Evolutionary conservation across 2,797 vertebrate genomes (phyloP).

Genomic region (Pteropus rufus): DNA sequence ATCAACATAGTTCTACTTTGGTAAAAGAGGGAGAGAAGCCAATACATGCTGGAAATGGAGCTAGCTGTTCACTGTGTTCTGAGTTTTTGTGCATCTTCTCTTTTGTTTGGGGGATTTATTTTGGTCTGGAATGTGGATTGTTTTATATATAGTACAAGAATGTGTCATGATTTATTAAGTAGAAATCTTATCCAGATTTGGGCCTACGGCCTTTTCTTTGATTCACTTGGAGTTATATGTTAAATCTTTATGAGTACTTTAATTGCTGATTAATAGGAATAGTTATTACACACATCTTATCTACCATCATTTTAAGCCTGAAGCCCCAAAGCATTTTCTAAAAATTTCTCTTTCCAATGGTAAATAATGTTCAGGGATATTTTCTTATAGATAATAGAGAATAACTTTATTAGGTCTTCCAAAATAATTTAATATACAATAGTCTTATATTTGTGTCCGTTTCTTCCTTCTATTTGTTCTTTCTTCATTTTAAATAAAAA

Average conservation of each 20-base stretch:
- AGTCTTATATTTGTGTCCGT: background rate
- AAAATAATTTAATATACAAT: background rate
- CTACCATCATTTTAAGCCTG: background rate
- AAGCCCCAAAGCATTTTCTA: background rate
- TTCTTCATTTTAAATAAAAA: background rate
- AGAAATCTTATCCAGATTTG: background rate
- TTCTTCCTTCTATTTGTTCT: background rate
- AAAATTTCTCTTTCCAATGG: background rate
- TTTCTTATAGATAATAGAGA: background rate
- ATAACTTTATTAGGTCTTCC: background rate
- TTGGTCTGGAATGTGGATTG: background rate
- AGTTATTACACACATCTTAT: background rate
- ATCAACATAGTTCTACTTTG: constrained; percentile 5
- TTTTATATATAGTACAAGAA: background rate
- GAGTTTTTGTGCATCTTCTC: background rate
- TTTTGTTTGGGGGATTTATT: background rate
- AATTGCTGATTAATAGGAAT: background rate
- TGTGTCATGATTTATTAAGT: background rate
- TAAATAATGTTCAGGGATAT: background rate
- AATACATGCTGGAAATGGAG: background rate
- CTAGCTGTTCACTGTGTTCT: background rate
- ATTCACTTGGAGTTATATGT: background rate
- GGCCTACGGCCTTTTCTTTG: background rate
- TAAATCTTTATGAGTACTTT: background rate
- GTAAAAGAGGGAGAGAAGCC: background rate